Base-by-base conservation (phyloP, 2,113 vertebrate genomes). In the Cacatua alba region DNA sequence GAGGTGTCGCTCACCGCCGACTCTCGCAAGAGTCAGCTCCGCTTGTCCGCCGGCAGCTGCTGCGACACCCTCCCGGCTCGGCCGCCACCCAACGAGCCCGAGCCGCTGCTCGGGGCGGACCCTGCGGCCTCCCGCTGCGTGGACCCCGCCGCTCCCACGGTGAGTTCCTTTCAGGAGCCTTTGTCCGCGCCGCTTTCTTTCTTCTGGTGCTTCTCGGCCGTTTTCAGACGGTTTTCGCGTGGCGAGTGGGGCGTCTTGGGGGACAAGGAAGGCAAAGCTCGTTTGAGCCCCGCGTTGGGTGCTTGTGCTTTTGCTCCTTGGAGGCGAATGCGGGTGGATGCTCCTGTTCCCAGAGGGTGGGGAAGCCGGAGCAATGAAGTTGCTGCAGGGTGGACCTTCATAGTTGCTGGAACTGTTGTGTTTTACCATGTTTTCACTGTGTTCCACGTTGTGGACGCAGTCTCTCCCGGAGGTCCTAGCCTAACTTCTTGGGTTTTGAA, bases 141-240 rank as follows among this genome's bases (percentile, higher is more conserved):
- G 0, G 35, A 62, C 6, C 7, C 31, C 2, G 7, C 37, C 5
- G 0, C 16, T 53, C 4, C 39, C 3, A 1, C 59, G 13, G 82
- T 85, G 60, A 82, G 87, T 82, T 24, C 1, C 1, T 68, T 25
- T 1, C 33, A 57, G 31, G 0, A 0, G 0, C 0, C 3, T 74
- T 1, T 9, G 1, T 21, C 0, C 0, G 4, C 2, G 24, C 6
- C 4, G 0, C 2, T 62, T 53, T 2, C 3, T 7, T 17, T 2
- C 55, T 6, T 13, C 3, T 41, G 1, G 4, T 35, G 1, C 3
- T 57, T 33, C 3, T 1, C 2, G 17, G 2, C 9, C 2, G 23
- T 35, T 75, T 1, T 1, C 1, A 8, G 20, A n/a, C 31, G 12
- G 8, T 13, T n/a, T 57, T 19, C 33, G 12, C 13, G 55, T 9